Evolutionary conservation across 2,888 invertebrate genomes (phyloP).

Genomic region (Synergus japonicus): DNA sequence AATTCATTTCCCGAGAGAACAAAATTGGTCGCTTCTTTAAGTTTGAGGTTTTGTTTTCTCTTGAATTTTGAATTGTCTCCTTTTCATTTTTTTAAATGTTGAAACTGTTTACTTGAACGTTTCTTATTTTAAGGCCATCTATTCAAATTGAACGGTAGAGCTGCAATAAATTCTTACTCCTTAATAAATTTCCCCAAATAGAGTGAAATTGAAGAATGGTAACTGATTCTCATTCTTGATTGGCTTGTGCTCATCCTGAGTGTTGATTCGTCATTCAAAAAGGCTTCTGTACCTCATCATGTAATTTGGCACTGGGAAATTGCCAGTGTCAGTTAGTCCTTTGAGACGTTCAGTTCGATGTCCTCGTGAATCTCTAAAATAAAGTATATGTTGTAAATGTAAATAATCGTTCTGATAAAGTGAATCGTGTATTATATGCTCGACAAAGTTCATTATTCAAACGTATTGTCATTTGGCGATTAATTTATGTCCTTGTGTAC

Average conservation of each 20-base stretch:
- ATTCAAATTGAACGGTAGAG: neutral
- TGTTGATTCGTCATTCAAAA: neutral
- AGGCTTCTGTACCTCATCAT: neutral
- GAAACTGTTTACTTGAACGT: no score
- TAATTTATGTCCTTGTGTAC: constrained; percentile 10
- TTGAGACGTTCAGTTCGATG: constrained; percentile 18
- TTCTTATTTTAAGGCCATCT: no score
- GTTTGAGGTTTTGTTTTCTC: no score
- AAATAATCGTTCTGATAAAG: neutral
- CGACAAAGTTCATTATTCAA: neutral
- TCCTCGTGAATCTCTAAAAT: constrained; percentile 26
- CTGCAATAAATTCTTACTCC: no score
- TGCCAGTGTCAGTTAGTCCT: constrained; percentile 10
- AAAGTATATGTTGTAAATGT: constrained; percentile 17
- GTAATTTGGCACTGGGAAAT: neutral
- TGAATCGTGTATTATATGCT: constrained; percentile 10
- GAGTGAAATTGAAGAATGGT: neutral
- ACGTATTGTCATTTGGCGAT: neutral
- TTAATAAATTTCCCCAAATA: neutral
- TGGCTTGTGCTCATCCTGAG: neutral
- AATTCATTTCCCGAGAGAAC: neutral
- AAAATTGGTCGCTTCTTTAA: neutral
- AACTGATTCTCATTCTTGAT: neutral
- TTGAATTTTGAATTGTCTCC: no score
- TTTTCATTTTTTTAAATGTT: no score